Evolutionary conservation across 2,888 invertebrate genomes (phyloP).

Genomic region (Nowickia ferox): DNA sequence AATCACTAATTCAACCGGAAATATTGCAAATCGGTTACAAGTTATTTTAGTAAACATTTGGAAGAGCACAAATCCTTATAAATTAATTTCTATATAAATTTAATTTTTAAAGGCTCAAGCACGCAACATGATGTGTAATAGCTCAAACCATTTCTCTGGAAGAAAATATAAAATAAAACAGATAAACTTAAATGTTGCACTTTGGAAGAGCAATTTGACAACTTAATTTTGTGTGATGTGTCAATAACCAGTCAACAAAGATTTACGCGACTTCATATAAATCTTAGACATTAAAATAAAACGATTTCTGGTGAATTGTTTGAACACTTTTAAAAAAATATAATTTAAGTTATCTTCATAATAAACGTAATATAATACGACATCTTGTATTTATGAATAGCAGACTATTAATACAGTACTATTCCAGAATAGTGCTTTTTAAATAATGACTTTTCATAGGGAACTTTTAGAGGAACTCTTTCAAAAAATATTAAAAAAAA

Average conservation of each 20-base stretch:
- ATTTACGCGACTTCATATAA: constrained; percentile 64
- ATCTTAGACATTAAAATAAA: neutral
- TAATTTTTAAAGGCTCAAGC: constrained; percentile 18
- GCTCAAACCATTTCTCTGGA: neutral
- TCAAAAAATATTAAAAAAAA: neutral
- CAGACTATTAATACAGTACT: too few relatives aligned
- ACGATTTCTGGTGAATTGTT: neutral
- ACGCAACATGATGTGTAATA: neutral
- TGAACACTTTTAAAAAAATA: neutral
- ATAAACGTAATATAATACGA: neutral
- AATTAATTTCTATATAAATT: constrained; percentile 53
- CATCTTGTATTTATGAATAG: neutral
- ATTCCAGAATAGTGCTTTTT: too few relatives aligned
- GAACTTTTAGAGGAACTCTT: neutral
- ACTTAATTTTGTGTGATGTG: constrained; percentile 72
- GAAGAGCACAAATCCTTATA: constrained; percentile 49
- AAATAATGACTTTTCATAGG: neutral
- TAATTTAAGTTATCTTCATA: constrained; percentile 1
- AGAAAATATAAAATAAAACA: neutral
- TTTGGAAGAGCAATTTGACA: constrained; percentile 67
- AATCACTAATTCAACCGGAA: constrained; percentile 65
- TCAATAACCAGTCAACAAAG: constrained; percentile 72
- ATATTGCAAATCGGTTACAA: constrained; percentile 41
- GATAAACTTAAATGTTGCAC: constrained; percentile 1
- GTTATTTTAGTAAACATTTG: constrained; percentile 43